Evolutionary conservation across 2,888 invertebrate species (phyloP), one percentile per base, ranked within the genome.

Genomic region (Melinaea menophilus): DNA sequence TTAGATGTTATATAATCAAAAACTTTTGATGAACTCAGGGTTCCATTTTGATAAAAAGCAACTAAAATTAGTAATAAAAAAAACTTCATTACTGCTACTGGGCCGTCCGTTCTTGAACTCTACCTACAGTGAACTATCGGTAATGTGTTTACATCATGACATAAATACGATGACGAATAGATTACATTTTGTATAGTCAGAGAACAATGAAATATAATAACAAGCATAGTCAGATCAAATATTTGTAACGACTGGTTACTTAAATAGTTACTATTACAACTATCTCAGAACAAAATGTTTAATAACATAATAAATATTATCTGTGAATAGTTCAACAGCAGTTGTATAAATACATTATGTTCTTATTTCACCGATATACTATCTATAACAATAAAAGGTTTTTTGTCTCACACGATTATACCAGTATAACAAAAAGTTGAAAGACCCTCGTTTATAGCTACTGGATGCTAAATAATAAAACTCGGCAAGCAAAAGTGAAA

Each of bases 1-100:
- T 75, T 79, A 5, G 56, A 45, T 7, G 67, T 13, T 37, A 83
- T 5, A 5, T 57, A 64, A 12, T 77, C 72, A 4, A 77, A 63
- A n/a, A 80, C 46, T 5, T 72, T 69, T 3, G 55, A 37, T 66
- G 79, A 74, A 35, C 68, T 67, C 2, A 55, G 58, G 5, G 54
- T 54, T 1, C 41, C 13, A 60, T 64, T 60, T 67, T 71, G 55
- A 61, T 58, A 58, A 59, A 65, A 41, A 9, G 65, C 56, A 60
- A 67, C 34, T 31, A 68, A 58, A 31, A 62, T 58, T 11, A 69
- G 33, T 58, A 62, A 51, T 64, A 68, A 31, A 61, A 69, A 59
- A 33, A 59, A 35, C 62, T 62, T 70, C 71, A 71, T 71, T 48
- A 13, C 67, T 47, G 5, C 55, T 31, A 45, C 47, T 60, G 35